Percentiles rank a stretch among this genome's conserved stretches.
Conservation (phyloP, 1,140 invertebrate genomes). For the Galleria mellonella region DNA sequence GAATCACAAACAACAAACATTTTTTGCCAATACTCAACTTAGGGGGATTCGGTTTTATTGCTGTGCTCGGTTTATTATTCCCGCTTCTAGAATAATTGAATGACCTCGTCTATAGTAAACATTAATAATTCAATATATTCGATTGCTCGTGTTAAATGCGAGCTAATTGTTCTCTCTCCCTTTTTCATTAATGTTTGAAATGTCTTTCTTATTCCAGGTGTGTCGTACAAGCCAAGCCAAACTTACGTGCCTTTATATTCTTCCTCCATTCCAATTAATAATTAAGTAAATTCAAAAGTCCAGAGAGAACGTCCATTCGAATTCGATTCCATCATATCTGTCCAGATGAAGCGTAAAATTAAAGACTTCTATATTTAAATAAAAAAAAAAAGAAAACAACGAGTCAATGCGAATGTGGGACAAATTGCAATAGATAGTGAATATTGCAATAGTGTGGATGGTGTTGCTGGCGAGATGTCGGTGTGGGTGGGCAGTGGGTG, state of each 20-base stretch:
- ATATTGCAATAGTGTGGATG: conserved; percentile 40
- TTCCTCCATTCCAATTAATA: conserved; percentile 22
- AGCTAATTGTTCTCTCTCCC: background rate
- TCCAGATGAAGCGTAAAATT: conserved; percentile 10
- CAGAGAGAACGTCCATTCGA: conserved; percentile 24
- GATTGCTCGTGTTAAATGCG: background rate
- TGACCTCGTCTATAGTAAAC: no score
- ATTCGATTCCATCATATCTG: conserved; percentile 24
- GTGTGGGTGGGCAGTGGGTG: conserved; percentile 63
- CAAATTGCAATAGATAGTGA: background rate
- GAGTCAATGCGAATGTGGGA: background rate
- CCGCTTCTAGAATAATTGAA: no score
- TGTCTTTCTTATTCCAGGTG: conserved; percentile 41
- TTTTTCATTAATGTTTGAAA: background rate
- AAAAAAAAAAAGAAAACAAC: background rate
- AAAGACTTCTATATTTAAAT: background rate
- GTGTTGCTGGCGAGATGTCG: conserved; percentile 56
- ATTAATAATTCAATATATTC: no score
- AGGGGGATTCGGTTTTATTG: no score
- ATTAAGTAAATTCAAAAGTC: conserved; percentile 10
- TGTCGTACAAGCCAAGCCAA: conserved; percentile 22
- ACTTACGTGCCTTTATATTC: conserved; percentile 53
- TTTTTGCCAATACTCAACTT: no score
- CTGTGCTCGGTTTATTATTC: no score
- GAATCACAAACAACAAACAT: no score